phyloP scores from a whole-genome alignment of 2,113 vertebrate species.

The Mirza zaza region DNA sequence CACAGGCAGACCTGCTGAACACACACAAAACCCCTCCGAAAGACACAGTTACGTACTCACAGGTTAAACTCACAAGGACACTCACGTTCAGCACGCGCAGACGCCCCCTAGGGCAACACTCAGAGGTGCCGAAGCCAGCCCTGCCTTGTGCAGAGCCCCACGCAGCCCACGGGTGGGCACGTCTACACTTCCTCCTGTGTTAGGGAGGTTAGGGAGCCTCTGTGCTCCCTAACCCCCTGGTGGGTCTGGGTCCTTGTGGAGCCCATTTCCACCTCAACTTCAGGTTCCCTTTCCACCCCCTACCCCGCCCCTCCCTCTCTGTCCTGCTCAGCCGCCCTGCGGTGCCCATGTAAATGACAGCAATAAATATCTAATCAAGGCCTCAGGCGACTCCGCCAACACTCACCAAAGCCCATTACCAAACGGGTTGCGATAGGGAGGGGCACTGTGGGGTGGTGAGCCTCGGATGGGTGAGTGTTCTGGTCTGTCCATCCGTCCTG shows the following conservation, averaged over 20 bases:
- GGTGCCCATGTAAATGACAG: constrained; percentile 81
- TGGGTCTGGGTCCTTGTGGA: background rate
- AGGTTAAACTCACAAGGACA: background rate
- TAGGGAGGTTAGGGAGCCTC: no score
- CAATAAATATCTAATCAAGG: constrained; percentile 84
- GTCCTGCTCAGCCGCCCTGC: constrained; percentile 72
- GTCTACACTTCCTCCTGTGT: accelerated
- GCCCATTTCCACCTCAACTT: background rate
- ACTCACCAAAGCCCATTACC: constrained; percentile 72
- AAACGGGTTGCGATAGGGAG: background rate
- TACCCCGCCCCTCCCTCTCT: background rate
- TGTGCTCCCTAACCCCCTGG: accelerated
- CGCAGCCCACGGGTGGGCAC: accelerated
- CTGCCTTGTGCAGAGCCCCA: no score
- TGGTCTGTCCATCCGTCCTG: background rate
- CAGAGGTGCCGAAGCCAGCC: background rate
- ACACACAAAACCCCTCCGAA: background rate
- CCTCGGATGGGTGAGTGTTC: background rate
- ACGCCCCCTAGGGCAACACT: background rate
- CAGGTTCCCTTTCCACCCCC: background rate
- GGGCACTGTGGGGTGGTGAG: background rate
- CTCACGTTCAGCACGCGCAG: background rate
- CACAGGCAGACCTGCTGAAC: background rate
- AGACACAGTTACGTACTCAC: background rate
- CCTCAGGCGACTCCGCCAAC: constrained; percentile 58